Percentiles rank a stretch among this genome's conserved stretches.
phyloP scores from a whole-genome alignment of 2,113 vertebrate species.

The Oostethus manadensis region DNA sequence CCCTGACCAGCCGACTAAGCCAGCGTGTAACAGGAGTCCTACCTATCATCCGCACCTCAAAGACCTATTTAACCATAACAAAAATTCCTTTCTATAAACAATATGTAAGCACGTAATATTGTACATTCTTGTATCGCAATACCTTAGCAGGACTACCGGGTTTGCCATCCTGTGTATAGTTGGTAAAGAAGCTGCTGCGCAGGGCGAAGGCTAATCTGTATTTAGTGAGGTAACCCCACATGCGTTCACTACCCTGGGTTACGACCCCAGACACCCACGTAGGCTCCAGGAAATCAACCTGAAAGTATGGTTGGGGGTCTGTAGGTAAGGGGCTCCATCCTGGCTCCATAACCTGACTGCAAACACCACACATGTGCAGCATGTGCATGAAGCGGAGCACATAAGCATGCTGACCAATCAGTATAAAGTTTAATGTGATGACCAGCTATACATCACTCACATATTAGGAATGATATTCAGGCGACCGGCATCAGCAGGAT shows the following conservation, averaged over 20 bases:
- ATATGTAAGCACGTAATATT: neutral
- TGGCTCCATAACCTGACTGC: constrained; percentile 71
- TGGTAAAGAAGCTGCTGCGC: constrained; percentile 56
- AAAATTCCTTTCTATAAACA: neutral
- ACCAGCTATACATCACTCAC: constrained; percentile 51
- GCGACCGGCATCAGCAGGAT: constrained; percentile 76
- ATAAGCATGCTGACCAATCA: neutral
- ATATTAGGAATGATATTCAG: constrained; percentile 76
- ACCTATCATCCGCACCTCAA: constrained; percentile 70
- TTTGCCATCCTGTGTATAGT: constrained; percentile 58
- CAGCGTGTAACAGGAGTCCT: constrained; percentile 66
- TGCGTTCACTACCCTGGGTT: constrained; percentile 72
- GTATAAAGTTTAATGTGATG: neutral
- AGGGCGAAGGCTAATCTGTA: constrained; percentile 72
- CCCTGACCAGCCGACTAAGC: constrained; percentile 63
- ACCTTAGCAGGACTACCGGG: constrained; percentile 60
- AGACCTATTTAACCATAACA: constrained; percentile 58
- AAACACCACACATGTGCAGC: neutral
- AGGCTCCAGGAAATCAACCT: constrained; percentile 78
- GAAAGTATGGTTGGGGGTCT: constrained; percentile 73
- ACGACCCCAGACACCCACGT: constrained; percentile 76
- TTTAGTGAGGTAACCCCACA: constrained; percentile 69
- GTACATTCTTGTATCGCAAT: neutral
- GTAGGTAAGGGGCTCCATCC: constrained; percentile 76
- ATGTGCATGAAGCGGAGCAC: too few species aligned